A percentile compares a stretch with the other conserved stretches of the same genome.
These are phyloP conservation scores for Venusia cambrica DNA, from an alignment of 2,888 invertebrate species.

Conservation along the genomic window DNA sequence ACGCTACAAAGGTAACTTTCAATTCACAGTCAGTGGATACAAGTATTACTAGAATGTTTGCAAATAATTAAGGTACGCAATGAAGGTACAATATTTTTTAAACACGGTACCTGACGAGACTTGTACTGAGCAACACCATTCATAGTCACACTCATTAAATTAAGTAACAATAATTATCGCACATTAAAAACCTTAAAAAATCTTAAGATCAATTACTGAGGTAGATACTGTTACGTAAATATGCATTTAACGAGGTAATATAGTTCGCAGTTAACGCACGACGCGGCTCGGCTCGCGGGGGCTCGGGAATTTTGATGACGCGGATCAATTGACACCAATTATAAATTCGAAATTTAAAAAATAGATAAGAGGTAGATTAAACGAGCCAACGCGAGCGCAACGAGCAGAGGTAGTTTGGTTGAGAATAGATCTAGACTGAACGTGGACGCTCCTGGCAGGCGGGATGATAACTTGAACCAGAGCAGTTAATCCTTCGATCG, in stretches of 20 bases:
- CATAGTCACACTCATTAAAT: constrained; percentile 71
- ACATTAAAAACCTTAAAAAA: constrained; percentile 71
- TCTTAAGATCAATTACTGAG: constrained; percentile 79
- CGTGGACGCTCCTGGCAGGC: constrained; percentile 24
- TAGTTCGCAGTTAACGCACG: constrained; percentile 63
- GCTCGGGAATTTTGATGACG: constrained; percentile 29
- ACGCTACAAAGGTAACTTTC: constrained; percentile 71
- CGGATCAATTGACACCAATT: constrained; percentile 24
- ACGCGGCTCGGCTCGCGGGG: constrained; percentile 39
- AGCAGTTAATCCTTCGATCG: too few species aligned
- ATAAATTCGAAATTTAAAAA: constrained; percentile 26
- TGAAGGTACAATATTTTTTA: constrained; percentile 59
- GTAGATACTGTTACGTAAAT: constrained; percentile 75
- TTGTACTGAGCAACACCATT: constrained; percentile 68
- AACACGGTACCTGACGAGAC: constrained; percentile 64
- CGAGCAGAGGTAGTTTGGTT: constrained; percentile 71
- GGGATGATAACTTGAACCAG: too few species aligned
- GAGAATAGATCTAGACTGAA: constrained; percentile 45
- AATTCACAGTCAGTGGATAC: constrained; percentile 72
- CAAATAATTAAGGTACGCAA: constrained; percentile 56
- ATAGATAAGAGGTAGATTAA: constrained; percentile 36
- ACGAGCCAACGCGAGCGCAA: constrained; percentile 44
- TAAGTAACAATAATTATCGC: constrained; percentile 79
- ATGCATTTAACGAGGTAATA: constrained; percentile 76
- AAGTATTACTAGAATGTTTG: constrained; percentile 50